Conservation (phyloP, 2,113 vertebrate genomes). For the Anser brachyrhynchus region DNA sequence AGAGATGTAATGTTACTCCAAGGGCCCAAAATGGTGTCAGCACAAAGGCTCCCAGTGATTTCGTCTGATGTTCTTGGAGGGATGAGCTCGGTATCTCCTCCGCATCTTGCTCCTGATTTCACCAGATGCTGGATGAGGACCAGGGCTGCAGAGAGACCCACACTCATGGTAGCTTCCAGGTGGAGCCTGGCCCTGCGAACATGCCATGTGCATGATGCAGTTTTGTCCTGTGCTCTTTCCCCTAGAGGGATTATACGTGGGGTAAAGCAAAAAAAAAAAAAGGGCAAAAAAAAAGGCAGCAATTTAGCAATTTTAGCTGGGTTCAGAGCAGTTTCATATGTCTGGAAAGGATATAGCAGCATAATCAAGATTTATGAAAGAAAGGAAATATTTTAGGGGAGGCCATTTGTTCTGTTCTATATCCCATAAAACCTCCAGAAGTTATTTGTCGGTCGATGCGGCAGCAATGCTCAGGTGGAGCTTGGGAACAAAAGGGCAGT, state of each 20-base stretch:
- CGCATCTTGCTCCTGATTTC: background rate
- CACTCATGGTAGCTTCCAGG: background rate
- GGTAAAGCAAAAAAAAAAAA: too few relatives aligned
- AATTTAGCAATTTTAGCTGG: background rate
- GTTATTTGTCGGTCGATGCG: background rate
- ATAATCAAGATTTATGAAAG: conserved; percentile 7
- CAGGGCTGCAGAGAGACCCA: background rate
- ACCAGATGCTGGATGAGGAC: background rate
- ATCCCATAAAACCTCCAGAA: background rate
- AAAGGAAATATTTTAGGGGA: background rate
- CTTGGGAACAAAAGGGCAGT: background rate
- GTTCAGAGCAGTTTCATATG: background rate
- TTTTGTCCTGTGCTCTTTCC: background rate
- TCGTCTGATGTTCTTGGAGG: background rate
- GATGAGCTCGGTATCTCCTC: rapidly evolving
- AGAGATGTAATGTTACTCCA: rapidly evolving
- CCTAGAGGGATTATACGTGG: background rate
- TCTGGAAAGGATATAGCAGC: background rate
- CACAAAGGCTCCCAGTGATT: background rate
- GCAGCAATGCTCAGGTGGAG: background rate
- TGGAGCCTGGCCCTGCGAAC: background rate
- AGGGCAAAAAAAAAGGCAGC: background rate
- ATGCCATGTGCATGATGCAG: rapidly evolving
- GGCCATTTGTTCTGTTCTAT: background rate
- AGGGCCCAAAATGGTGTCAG: background rate